A percentile compares a stretch with the other conserved stretches of the same genome.
Conservation (phyloP, 2,888 invertebrate species). For the Agrochola litura region DNA sequence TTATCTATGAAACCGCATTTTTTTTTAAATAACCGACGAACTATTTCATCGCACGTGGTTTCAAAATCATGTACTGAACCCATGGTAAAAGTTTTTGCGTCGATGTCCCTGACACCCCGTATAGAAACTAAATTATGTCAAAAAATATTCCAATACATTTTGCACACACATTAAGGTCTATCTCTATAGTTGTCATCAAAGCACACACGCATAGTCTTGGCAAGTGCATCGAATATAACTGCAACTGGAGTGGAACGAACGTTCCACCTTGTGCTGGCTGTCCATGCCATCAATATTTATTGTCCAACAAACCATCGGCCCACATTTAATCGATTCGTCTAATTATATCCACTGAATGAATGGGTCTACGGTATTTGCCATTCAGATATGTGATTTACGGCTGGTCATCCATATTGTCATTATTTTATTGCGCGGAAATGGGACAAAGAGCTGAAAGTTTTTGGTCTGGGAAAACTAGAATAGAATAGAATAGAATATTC, state of each 20-base stretch:
- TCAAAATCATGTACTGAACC: too few relatives aligned
- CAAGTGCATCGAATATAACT: slow-evolving; percentile 71
- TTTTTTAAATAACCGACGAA: too few relatives aligned
- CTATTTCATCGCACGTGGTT: too few relatives aligned
- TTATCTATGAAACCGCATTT: too few relatives aligned
- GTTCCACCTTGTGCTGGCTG: slow-evolving; percentile 69
- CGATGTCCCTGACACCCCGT: too few relatives aligned
- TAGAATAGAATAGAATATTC: too few relatives aligned
- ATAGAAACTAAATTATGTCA: too few relatives aligned
- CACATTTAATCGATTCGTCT: slow-evolving; percentile 55
- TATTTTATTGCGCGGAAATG: slow-evolving; percentile 28
- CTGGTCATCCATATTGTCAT: slow-evolving; percentile 23
- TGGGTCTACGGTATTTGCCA: slow-evolving; percentile 56
- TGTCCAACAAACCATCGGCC: slow-evolving; percentile 59
- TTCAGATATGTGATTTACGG: slow-evolving; percentile 52
- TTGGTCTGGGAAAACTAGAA: too few relatives aligned
- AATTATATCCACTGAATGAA: slow-evolving; percentile 60
- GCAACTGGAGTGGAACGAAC: slow-evolving; percentile 77
- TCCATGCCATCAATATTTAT: slow-evolving; percentile 72
- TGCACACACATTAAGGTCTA: not conserved
- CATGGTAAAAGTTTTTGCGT: too few relatives aligned
- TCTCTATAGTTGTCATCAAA: slow-evolving; percentile 19
- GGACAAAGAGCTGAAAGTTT: not conserved
- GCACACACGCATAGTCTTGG: slow-evolving; percentile 65
- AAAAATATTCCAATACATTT: not conserved